A percentile compares a stretch with the other conserved stretches of the same genome.
These are phyloP conservation scores for Xestobium rufovillosum DNA, from an alignment of 2,888 invertebrate species.

Conservation along the genomic window DNA sequence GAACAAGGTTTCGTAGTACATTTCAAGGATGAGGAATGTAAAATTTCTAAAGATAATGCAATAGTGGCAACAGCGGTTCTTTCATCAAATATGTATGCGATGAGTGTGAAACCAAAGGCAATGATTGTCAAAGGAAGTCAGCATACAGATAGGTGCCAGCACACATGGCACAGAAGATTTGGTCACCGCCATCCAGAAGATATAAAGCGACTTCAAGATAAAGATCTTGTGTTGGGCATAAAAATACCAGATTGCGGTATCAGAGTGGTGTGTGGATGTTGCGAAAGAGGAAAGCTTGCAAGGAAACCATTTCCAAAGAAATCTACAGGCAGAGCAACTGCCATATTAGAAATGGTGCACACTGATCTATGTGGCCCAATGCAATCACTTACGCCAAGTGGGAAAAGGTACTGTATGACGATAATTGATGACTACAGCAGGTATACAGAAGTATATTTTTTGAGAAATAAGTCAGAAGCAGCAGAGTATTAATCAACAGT, in stretches of 20 bases:
- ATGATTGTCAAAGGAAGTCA: too few species aligned
- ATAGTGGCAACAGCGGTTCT: too few species aligned
- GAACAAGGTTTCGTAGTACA: constrained; percentile 15
- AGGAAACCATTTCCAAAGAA: constrained; percentile 4
- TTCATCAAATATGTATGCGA: too few species aligned
- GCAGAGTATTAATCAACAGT: constrained; percentile 2
- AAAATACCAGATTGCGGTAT: constrained; percentile 8
- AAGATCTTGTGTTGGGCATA: constrained; percentile 3
- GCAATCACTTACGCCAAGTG: constrained; percentile 25
- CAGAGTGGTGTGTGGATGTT: constrained; percentile 4
- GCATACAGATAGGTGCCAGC: too few species aligned
- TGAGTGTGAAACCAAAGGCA: too few species aligned
- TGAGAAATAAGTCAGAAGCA: constrained; percentile 13
- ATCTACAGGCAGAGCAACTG: not conserved
- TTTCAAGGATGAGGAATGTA: constrained; percentile 17
- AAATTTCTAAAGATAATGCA: too few species aligned
- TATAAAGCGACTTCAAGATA: constrained; percentile 5
- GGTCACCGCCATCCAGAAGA: too few species aligned
- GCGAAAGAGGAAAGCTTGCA: constrained; percentile 8
- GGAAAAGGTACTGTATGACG: constrained; percentile 28
- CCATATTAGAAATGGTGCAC: constrained; percentile 25
- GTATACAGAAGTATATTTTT: constrained; percentile 25
- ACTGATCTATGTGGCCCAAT: constrained; percentile 32
- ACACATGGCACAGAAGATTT: too few species aligned
- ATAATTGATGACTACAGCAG: constrained; percentile 33